Base-by-base conservation (phyloP, 2,888 invertebrate genomes). In the Ischnus inquisitorius region DNA sequence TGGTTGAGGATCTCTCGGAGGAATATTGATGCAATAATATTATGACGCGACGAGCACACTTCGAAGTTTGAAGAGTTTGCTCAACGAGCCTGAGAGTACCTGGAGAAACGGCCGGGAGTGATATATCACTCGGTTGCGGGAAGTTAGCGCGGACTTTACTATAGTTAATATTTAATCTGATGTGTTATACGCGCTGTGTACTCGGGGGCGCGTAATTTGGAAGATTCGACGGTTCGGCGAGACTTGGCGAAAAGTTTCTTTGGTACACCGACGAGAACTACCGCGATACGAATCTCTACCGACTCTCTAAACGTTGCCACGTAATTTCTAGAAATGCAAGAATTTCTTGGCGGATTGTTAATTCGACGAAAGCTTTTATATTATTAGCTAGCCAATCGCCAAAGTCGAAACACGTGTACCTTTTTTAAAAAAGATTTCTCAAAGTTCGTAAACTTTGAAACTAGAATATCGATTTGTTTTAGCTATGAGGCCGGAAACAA, bases 141-240 rank as follows among this genome's bases (percentile, higher is more conserved):
- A 28, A 25, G 60, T 60, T 28, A 60, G 28, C 25, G 60, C 25
- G 28, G 12, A 28, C 60, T 60, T 60, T 28, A 25, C 60, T 6
- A n/a, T 28, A 60, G 28, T 28, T 60, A 28, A 60, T 60, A 60
- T 60, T 60, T 60, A 60, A 60, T 60, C 60, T 28, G 34, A 34
- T 34, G 60, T 25, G 28, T 28, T 60, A 28, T 25, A 60, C 25
- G 28, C 25, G 25, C 25, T 28, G 60, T 6, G n/a, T 60, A 60
- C 28, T 60, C 25, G 60, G 60, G 34, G 34, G 3, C 34, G 4
- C 34, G 34, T 34, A 34, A 46, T 12, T 28, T 60, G 4, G 22
- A 60, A 60, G 22, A 12, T 57, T 57, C 12, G 14, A 25, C 14
- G 28, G 25, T 60, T n/a, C 46, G 14, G 28, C 25, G 60, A 60